Conservation (phyloP, 2,797 vertebrate species). For the Brachyrhaphis roseni region DNA sequence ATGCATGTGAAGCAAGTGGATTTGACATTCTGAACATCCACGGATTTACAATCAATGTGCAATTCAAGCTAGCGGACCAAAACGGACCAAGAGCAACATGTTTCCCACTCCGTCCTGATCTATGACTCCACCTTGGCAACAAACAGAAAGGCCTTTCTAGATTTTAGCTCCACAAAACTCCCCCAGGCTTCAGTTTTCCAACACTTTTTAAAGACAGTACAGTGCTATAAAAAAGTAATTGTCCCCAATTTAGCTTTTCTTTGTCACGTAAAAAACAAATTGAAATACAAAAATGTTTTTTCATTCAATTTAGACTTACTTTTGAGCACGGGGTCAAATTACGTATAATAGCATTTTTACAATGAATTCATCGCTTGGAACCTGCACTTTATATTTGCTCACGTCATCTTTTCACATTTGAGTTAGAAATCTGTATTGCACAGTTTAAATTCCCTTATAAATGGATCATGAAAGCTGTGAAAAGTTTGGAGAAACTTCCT, state of each 20-base stretch:
- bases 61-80: not conserved
- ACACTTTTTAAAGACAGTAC: not conserved
- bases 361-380: not conserved
- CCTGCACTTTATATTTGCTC: not conserved
- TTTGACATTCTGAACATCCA: conserved; percentile 56
- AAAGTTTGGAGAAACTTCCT: conserved; percentile 37
- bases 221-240: not conserved
- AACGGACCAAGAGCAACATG: not conserved
- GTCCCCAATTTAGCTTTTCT: not conserved
- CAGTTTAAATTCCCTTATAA: not conserved
- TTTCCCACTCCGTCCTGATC: conserved; percentile 12
- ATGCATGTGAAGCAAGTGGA: conserved; percentile 23
- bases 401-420: not conserved
- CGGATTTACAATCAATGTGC: conserved; percentile 39
- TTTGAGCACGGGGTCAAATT: not conserved
- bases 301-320: not conserved
- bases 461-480: not conserved
- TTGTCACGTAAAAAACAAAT: not conserved
- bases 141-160: conserved; percentile 1
- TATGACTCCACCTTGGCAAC: conserved; percentile 10
- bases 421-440: not conserved
- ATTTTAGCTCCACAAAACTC: conserved; percentile 17
- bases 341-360: no score
- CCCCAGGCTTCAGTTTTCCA: not conserved
- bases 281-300: not conserved